Evolutionary conservation across 2,797 vertebrate species (phyloP).

Genomic region (Lophius americanus): DNA sequence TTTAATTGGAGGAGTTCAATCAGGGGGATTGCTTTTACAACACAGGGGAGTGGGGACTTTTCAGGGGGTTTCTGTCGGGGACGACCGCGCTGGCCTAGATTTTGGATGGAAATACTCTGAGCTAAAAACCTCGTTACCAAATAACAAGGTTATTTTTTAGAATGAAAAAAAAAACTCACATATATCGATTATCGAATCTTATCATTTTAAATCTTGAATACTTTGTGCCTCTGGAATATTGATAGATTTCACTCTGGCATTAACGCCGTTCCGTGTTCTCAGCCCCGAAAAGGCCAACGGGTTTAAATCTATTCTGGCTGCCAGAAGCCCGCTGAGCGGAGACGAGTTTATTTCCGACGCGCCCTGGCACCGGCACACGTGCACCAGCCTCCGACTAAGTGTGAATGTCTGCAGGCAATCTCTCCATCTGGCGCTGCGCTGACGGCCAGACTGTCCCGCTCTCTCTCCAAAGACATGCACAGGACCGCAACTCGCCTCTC

Average conservation of each 20-base stretch:
- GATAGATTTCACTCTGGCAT: neutral
- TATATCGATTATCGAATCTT: no score
- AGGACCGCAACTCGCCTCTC: conserved; percentile 61
- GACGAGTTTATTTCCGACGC: conserved; percentile 47
- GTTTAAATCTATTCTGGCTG: conserved; percentile 24
- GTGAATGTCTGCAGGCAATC: conserved; percentile 68
- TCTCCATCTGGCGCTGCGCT: conserved; percentile 75
- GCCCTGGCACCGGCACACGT: conserved; percentile 52
- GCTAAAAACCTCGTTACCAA: neutral
- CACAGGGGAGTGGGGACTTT: no score
- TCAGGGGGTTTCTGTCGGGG: no score
- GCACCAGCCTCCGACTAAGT: conserved; percentile 64
- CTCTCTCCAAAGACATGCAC: conserved; percentile 52
- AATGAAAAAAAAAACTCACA: no score
- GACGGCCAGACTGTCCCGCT: conserved; percentile 61
- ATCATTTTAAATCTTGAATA: conserved; percentile 4
- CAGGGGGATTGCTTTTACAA: no score
- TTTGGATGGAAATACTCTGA: conserved; percentile 13
- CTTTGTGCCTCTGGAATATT: neutral
- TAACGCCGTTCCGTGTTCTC: no score
- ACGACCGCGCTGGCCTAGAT: conserved; percentile 28
- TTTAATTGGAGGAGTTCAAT: no score
- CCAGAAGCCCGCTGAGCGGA: conserved; percentile 42
- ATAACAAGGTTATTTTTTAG: no score
- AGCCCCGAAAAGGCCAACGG: no score